Base-by-base conservation (phyloP, 2,797 vertebrate species). In the Brachyalestes nurse region DNA sequence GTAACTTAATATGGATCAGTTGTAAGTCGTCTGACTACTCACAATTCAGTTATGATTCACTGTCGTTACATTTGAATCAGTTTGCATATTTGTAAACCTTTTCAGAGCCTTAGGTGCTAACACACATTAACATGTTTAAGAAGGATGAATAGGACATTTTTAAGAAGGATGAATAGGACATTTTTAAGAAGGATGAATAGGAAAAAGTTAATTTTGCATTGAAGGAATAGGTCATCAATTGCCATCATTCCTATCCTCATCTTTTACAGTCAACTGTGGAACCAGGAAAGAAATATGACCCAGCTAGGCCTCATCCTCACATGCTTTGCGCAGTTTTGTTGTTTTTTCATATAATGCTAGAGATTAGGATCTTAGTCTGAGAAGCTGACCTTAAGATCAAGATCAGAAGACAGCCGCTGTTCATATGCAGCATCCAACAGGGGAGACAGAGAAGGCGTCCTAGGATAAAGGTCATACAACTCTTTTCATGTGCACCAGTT, bases 401-500 rank as follows among this genome's bases (percentile, higher is more conserved):
- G 49, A 78, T 82, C 81, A 74, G 62, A 82, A 25, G 45, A 14
- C 25, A 14, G 64, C 0, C 12, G 14, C 73, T 57, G 28, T 55
- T 77, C 28, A 6, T 25, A n/a, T 19, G 16, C 13, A 25, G 64
- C 53, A 69, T 67, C 49, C 64, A 66, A 51, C 55, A 72, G 57
- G 65, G 75, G 75, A 13, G 53, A 55, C 14, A 49, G 51, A 2
- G 65, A 73, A 72, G 73, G 51, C 55, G 40, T 78, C 78, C 45
- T 51, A 53, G 64, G 25, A 49, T 25, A 75, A 55, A 47, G 65
- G 90, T 83, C 81, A 90, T 80, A 89, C 79, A 71, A 72, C 81
- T 60, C 58, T 60, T 88, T 88, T 90, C 87, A 86, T 83, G 65
- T 75, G 71, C 61, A 60, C 62, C 72, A 45, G 25, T 71, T 77